A percentile compares a stretch with the other conserved stretches of the same genome.
Conservation (phyloP, 2,113 vertebrate genomes). For the Anthoscopus minutus region DNA sequence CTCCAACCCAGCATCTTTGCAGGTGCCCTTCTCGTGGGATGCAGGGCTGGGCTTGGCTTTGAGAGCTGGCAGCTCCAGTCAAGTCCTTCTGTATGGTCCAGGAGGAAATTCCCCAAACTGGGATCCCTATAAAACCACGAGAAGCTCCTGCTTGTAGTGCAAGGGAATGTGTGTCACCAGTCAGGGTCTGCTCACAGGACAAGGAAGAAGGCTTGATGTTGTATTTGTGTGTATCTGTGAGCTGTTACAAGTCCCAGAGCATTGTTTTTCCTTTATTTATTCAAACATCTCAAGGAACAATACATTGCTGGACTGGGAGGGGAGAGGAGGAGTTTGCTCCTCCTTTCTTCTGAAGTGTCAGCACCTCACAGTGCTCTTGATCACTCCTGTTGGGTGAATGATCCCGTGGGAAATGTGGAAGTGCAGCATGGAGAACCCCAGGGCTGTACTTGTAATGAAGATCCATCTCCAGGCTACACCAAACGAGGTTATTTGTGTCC, state of each 20-base stretch:
- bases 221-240: fast-evolving
- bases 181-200: not conserved
- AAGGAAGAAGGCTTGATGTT: not conserved
- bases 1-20: not conserved
- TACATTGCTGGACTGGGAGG: not conserved
- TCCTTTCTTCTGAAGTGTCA: not conserved
- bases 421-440: not conserved
- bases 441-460: not conserved
- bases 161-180: not conserved
- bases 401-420: not conserved
- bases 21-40: not conserved
- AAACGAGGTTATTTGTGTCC: not conserved
- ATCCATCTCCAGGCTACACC: not conserved
- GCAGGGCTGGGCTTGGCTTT: not conserved
- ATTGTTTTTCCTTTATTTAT: not conserved
- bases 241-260: not conserved
- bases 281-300: not conserved
- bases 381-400: not conserved
- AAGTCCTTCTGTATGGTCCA: not conserved
- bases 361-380: not conserved
- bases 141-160: not conserved
- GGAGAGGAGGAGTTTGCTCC: not conserved
- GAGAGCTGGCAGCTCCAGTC: not conserved
- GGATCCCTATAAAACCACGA: not conserved
- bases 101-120: not conserved